These are phyloP conservation scores for Hoplostethus mediterraneus DNA, from an alignment of 2,797 vertebrate genomes.

Conservation along the genomic window DNA sequence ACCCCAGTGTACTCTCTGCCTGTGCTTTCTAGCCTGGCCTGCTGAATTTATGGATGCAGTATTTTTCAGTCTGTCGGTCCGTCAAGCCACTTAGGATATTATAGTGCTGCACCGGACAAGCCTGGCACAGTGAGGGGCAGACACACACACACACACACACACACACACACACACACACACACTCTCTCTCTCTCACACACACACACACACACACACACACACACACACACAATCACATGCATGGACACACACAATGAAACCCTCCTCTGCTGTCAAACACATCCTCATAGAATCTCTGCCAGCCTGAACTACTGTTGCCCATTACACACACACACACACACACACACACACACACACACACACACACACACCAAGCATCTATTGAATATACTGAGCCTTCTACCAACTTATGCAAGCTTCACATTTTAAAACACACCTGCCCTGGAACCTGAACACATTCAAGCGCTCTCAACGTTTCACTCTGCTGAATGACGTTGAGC, in stretches of 20 bases:
- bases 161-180: conserved; percentile 29
- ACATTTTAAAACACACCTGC: too few relatives aligned
- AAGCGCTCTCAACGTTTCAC: too few relatives aligned
- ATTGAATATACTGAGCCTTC: too few relatives aligned
- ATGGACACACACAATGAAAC: too few relatives aligned
- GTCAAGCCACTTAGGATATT: conserved; percentile 65
- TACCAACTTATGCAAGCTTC: background rate
- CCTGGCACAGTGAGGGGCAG: conserved; percentile 33
- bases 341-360: conserved; percentile 25
- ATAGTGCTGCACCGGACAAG: conserved; percentile 49
- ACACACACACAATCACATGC: too few relatives aligned
- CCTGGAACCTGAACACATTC: too few relatives aligned
- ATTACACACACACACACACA: conserved; percentile 10
- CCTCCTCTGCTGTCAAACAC: too few relatives aligned
- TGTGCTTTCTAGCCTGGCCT: conserved; percentile 27
- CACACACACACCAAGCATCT: conserved; percentile 8
- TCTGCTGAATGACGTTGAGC: too few relatives aligned
- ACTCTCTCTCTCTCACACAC: background rate
- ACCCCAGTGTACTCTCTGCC: background rate
- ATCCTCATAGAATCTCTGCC: too few relatives aligned
- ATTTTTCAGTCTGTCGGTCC: conserved; percentile 52
- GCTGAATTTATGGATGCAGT: conserved; percentile 69
- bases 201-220: too few relatives aligned
- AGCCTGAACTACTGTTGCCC: too few relatives aligned
- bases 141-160: conserved; percentile 16